Base-by-base conservation (phyloP, 1,140 invertebrate genomes). In the Macrosteles quadrilineatus region DNA sequence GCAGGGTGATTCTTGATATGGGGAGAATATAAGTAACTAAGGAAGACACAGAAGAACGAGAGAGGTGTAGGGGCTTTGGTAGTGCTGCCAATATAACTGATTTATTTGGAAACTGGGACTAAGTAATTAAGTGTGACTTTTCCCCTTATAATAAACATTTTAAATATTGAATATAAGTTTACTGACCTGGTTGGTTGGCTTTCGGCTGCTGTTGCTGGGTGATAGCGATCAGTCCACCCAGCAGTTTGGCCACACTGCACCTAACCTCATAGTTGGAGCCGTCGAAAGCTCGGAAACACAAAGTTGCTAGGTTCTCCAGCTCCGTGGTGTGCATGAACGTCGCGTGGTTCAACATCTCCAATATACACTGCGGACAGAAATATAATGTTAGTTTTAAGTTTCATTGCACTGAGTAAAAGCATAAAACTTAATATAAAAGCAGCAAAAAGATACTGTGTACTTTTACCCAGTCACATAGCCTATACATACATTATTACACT, bases 241-340 rank as follows among this genome's bases (percentile, higher is more conserved):
- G 81, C 14, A 99, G 84, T 80, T 95, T 91, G 2, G 97, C 95
- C 47, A 99, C 91, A 1, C 93, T 87, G 82, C 94, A 95, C 75
- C 96, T 84, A 1, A 96, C 94, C 83, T 98, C 95, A 82, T 97
- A 98, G 81, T 95, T 97, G 4, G 95, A 96, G 1, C 93, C 93
- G 79, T 98, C 96, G 72, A 98, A 91, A 47, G 94, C 89, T 70
- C 96, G 87, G 75, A 97, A 94, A 79, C 94, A 97, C 4, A 97
- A 80, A 6, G 94, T 93, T 6, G 92, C 89, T 55, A 97, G 84
- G 75, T 89, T 95, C 79, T 98, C 96, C 68, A 98, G 83, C 81
- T 98, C 96, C 1, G 88, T 88, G 11, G 93, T 94, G 78, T 95
- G 95, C 53, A 97, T 83, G 80, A 96, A 96, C 40, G 89, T 86